Percentiles rank a stretch among this genome's conserved stretches.
Conservation (phyloP, 2,113 vertebrate species). For the Anarrhichthys ocellatus region DNA sequence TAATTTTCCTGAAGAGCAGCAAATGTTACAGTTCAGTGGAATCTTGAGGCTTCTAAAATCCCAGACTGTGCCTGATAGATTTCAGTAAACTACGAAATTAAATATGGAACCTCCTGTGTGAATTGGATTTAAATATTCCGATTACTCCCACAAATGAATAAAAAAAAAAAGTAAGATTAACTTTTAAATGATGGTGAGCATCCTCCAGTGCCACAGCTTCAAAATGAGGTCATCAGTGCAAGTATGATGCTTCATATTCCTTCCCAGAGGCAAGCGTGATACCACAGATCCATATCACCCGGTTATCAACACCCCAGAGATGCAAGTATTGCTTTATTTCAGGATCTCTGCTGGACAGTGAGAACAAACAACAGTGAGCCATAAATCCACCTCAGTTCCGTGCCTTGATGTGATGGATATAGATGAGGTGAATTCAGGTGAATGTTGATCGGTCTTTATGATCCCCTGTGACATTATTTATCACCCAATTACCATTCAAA, state of each 20-base stretch:
- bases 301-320: constrained; percentile 46
- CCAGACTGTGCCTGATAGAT: constrained; percentile 62
- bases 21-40: constrained; percentile 73
- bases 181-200: constrained; percentile 77
- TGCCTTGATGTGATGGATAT: constrained; percentile 43
- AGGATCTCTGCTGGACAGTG: constrained; percentile 37
- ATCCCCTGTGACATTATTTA: not conserved
- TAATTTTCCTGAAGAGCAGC: constrained; percentile 73
- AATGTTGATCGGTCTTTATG: constrained; percentile 3
- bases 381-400: constrained; percentile 30
- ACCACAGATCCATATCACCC: constrained; percentile 56
- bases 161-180: constrained; percentile 68
- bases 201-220: constrained; percentile 60
- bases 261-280: constrained; percentile 48
- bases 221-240: constrained; percentile 78
- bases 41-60: constrained; percentile 70
- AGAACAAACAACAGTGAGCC: constrained; percentile 57
- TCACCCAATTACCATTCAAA: constrained; percentile 7
- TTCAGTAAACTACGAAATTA: constrained; percentile 78
- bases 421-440: constrained; percentile 25
- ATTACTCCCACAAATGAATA: constrained; percentile 71
- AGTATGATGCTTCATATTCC: constrained; percentile 72
- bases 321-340: constrained; percentile 32
- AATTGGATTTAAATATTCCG: constrained; percentile 78
- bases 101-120: constrained; percentile 68